These are phyloP conservation scores for Brachyrhaphis roseni DNA, from an alignment of 2,797 vertebrate genomes.

Conservation along the genomic window DNA sequence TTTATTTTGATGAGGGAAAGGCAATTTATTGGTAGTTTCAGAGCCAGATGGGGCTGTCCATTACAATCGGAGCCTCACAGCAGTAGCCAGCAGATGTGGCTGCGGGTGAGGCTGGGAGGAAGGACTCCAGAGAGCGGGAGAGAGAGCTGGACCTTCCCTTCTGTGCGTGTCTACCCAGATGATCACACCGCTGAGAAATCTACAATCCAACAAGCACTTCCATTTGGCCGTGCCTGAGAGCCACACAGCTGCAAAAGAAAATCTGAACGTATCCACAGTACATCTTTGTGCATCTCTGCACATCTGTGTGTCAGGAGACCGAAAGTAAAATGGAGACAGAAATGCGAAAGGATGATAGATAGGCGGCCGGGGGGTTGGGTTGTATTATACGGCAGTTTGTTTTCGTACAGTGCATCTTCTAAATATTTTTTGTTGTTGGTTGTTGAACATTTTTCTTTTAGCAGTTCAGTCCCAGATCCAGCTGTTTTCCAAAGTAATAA, in stretches of 20 bases:
- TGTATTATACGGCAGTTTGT: constrained; percentile 14
- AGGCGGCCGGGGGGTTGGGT: background rate
- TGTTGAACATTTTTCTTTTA: background rate
- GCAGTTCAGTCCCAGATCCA: background rate
- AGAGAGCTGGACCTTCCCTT: constrained; percentile 61
- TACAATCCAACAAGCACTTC: constrained; percentile 66
- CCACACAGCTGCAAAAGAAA: constrained; percentile 64
- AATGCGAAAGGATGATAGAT: constrained; percentile 9
- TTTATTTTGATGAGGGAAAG: background rate
- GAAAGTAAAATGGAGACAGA: background rate
- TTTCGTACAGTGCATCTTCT: background rate
- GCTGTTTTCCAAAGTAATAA: background rate
- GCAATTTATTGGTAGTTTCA: constrained; percentile 22
- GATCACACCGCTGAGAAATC: constrained; percentile 70
- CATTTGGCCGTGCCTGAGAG: constrained; percentile 57
- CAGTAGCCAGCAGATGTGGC: constrained; percentile 72
- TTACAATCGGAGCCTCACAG: constrained; percentile 60
- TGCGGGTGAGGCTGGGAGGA: constrained; percentile 59
- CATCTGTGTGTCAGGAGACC: constrained; percentile 27
- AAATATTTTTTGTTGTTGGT: background rate
- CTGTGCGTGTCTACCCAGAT: constrained; percentile 64
- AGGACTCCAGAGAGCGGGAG: constrained; percentile 52
- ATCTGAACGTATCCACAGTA: constrained; percentile 42
- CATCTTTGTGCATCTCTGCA: constrained; percentile 29
- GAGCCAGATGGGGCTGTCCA: constrained; percentile 68